These are phyloP conservation scores for Patagioenas fasciata DNA, from an alignment of 2,113 vertebrate species.

Conservation along the genomic window DNA sequence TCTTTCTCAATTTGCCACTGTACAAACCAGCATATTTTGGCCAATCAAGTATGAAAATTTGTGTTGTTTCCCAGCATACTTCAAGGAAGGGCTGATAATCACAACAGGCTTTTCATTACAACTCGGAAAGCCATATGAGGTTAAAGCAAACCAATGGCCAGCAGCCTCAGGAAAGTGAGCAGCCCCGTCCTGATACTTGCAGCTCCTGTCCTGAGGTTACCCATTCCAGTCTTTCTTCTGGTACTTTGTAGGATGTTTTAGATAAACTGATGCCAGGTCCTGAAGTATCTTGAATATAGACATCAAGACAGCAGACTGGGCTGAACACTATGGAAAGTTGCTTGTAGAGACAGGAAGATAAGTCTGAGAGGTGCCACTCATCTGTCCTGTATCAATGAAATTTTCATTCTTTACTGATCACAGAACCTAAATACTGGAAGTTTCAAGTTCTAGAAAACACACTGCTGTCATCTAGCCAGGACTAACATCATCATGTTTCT, in stretches of 20 bases:
- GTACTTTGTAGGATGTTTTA: neutral
- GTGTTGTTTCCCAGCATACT: neutral
- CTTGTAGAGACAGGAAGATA: neutral
- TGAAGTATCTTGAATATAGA: neutral
- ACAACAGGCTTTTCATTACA: neutral
- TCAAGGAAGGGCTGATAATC: neutral
- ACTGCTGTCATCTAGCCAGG: neutral
- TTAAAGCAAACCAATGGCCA: neutral
- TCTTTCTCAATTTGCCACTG: neutral
- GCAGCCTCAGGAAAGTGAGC: neutral
- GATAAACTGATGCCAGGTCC: neutral
- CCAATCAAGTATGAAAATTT: neutral
- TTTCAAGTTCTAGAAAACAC: neutral
- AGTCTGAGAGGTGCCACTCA: neutral
- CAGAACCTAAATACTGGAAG: neutral
- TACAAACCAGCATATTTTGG: neutral
- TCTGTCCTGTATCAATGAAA: neutral
- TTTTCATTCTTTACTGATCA: neutral
- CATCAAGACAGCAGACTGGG: neutral
- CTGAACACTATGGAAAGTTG: neutral
- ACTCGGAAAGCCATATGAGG: neutral
- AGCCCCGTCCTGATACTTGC: neutral
- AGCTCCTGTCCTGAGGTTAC: neutral
- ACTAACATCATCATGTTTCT: neutral
- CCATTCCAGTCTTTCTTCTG: neutral